Conservation (phyloP, 2,888 invertebrate species). For the Adelognathus sp. region DNA sequence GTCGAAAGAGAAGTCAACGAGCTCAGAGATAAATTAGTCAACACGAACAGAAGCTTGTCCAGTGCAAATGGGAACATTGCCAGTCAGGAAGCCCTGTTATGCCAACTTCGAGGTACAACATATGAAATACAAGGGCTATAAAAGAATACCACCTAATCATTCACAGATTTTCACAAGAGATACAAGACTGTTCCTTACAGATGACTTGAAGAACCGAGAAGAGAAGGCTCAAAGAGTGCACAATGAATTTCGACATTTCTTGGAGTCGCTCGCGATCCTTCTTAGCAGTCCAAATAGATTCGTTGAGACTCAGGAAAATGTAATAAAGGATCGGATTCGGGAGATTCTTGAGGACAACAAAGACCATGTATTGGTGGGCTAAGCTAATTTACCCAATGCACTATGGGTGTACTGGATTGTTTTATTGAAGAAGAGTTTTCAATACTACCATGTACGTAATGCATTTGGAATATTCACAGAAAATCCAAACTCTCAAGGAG, state of each 20-base stretch:
- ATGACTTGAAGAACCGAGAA: conserved; percentile 87
- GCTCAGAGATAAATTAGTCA: conserved; percentile 85
- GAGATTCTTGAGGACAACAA: conserved; percentile 90
- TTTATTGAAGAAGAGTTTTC: not conserved
- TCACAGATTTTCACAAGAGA: not conserved
- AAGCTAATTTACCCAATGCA: not conserved
- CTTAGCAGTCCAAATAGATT: conserved; percentile 88
- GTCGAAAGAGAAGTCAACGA: conserved; percentile 89
- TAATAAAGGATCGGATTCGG: conserved; percentile 90
- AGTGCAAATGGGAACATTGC: conserved; percentile 87
- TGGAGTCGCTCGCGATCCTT: conserved; percentile 88
- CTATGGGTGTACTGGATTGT: no score
- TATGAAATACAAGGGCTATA: not conserved
- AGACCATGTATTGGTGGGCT: conserved; percentile 87
- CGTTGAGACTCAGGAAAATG: conserved; percentile 89
- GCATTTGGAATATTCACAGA: conserved; percentile 81
- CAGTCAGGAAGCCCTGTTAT: conserved; percentile 86
- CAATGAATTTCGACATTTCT: conserved; percentile 86
- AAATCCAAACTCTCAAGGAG: conserved; percentile 89
- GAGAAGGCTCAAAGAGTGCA: conserved; percentile 87
- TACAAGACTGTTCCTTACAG: conserved; percentile 79
- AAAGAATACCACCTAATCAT: not conserved
- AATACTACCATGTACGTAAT: not conserved
- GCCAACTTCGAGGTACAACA: conserved; percentile 85
- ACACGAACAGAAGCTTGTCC: conserved; percentile 86